Conservation (phyloP, 1,140 invertebrate species). For the Drosophila mayri region DNA sequence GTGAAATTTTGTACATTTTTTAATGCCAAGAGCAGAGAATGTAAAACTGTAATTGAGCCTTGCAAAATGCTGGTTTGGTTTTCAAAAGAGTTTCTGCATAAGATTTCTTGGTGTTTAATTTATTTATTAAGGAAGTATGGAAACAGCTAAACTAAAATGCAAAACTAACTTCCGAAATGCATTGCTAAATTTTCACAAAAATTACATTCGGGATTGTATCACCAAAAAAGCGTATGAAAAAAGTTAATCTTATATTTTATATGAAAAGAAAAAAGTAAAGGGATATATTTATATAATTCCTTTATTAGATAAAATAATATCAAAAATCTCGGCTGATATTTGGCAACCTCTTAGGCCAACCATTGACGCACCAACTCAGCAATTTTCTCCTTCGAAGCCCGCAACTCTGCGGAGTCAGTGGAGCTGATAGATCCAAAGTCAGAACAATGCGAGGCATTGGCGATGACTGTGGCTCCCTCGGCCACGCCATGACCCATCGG, state of each 20-base stretch:
- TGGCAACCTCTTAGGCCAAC: constrained; percentile 75
- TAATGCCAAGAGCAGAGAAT: no score
- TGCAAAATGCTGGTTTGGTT: no score
- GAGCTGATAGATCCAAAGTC: constrained; percentile 88
- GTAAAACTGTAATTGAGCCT: not conserved
- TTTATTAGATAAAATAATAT: constrained; percentile 27
- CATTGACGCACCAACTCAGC: constrained; percentile 87
- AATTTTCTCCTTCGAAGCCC: constrained; percentile 86
- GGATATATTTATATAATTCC: not conserved
- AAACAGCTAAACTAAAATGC: not conserved
- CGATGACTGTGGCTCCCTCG: constrained; percentile 86
- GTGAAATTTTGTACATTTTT: no score
- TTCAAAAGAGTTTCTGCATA: not conserved
- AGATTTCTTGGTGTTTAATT: not conserved
- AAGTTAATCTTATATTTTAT: not conserved
- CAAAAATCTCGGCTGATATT: constrained; percentile 4
- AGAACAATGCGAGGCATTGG: constrained; percentile 88
- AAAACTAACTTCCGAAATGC: not conserved
- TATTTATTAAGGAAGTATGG: no score
- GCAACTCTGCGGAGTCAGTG: constrained; percentile 87
- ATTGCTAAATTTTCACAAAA: not conserved
- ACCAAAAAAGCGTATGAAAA: no score
- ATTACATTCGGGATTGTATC: not conserved
- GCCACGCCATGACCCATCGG: constrained; percentile 87
- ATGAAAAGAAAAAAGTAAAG: not conserved